phyloP scores from a whole-genome alignment of 2,113 vertebrate species.

The Rhineura floridana region DNA sequence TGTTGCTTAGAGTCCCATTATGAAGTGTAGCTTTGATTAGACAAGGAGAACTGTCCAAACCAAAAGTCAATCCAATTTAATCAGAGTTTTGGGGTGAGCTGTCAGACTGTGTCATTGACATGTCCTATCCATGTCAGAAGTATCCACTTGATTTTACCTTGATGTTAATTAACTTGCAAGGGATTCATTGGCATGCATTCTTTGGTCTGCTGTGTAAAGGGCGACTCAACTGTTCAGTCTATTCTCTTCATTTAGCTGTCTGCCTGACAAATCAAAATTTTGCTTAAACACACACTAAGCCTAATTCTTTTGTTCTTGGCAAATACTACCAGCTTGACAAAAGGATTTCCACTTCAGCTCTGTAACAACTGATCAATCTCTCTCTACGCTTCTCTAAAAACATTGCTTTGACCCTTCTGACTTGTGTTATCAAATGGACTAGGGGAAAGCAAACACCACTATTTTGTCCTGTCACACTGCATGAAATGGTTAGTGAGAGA shows the following conservation, averaged over 20 bases:
- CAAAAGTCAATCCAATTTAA: neutral
- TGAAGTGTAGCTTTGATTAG: neutral
- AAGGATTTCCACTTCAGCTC: neutral
- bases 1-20: neutral
- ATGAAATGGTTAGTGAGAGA: neutral
- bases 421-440: neutral
- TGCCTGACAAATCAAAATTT: neutral
- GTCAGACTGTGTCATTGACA: neutral
- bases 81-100: neutral
- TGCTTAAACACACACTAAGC: conserved; percentile 16
- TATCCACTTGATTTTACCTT: neutral
- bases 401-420: conserved; percentile 11
- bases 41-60: neutral
- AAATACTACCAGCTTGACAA: neutral
- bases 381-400: neutral
- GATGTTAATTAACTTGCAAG: conserved; percentile 8
- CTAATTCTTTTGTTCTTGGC: neutral
- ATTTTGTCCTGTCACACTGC: neutral
- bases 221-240: neutral
- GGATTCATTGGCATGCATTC: neutral
- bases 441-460: conserved; percentile 9
- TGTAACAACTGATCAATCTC: neutral
- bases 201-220: neutral
- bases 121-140: neutral
- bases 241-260: neutral